Base-by-base conservation (phyloP, 2,888 invertebrate species). In the Thumatha senex region DNA sequence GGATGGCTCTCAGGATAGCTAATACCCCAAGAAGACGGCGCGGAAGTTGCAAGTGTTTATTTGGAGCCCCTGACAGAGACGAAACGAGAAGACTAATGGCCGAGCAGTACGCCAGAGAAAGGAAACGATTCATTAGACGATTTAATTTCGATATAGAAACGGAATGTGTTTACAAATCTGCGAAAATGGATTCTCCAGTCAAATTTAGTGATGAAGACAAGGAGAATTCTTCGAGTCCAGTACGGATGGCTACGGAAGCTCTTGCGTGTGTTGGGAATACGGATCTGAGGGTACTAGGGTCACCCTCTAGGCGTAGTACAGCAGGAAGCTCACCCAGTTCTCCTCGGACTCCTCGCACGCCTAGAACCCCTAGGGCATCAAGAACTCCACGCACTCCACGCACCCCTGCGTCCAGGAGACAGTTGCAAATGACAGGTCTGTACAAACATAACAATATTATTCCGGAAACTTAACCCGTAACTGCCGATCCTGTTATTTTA, bases 91-190 rank as follows among this genome's bases (percentile, higher is more conserved):
- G 92, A 34, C 76, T 94, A 64, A 85, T 94, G 60, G 92, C 93
- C 33, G 93, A 94, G 52, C 93, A 94, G 57, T 89, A 93, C 51
- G 86, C 92, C 35, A 80, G 89, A 52, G 94, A 94, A 57, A 84
- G 93, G 66, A 90, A 92, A 64, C 87, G 93, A 47, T 93, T 94
- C 69, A 90, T 92, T 47, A 87, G 89, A 54, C 84, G 93, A 64
- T 94, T 94, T 77, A 94, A 94, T 65, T 92, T 94, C 48, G 93
- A 94, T 65, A 81, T 93, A 29, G 89, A 92, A 50, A 87, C 89
- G 48, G 86, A 92, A 68, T 83, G 87, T 54, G 70, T 82, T 1
- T 86, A 82, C 46, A 89, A 86, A 59, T 74, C 82, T 14, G 74
- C 80, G 7, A 87, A 84, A 57, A 67, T 90, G 59, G 90, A 91